These are phyloP conservation scores for Nemopilema nomurai DNA, from an alignment of 30 jellyfish, hydroid and myxozoan species.

Conservation along the genomic window DNA sequence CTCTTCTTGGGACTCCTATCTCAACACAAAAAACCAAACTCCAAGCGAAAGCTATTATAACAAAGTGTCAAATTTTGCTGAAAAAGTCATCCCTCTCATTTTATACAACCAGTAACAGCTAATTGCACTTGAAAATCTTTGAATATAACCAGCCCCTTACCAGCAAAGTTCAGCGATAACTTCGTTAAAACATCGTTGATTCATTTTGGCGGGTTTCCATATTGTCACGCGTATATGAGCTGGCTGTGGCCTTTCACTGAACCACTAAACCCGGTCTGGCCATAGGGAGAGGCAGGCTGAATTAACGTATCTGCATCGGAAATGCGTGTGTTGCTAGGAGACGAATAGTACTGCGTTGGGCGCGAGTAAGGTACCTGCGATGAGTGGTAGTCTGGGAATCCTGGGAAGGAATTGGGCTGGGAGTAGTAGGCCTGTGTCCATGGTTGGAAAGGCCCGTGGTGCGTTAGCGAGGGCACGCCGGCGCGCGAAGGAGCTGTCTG, in stretches of 20 bases:
- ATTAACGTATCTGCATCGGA: constrained; percentile 68
- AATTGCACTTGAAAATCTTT: neutral
- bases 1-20: neutral
- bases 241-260: constrained; percentile 82
- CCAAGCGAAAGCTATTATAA: neutral
- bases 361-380: constrained; percentile 67
- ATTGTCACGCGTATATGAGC: constrained; percentile 69
- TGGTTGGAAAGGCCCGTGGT: constrained; percentile 93
- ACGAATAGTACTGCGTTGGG: constrained; percentile 46
- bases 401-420: constrained; percentile 81
- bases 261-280: constrained; percentile 70
- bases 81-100: neutral
- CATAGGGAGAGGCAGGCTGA: constrained; percentile 68
- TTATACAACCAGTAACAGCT: neutral
- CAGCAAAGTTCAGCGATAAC: constrained; percentile 20
- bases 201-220: constrained; percentile 24
- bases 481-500: constrained; percentile 81
- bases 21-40: neutral
- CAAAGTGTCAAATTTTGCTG: neutral
- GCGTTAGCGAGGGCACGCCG: constrained; percentile 83
- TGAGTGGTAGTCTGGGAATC: constrained; percentile 88
- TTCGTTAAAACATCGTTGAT: neutral
- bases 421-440: constrained; percentile 93
- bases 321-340: constrained; percentile 64
- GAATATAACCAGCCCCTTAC: constrained; percentile 19